These are phyloP conservation scores for Monochamus alternatus DNA, from an alignment of 2,888 invertebrate species.

Conservation along the genomic window DNA sequence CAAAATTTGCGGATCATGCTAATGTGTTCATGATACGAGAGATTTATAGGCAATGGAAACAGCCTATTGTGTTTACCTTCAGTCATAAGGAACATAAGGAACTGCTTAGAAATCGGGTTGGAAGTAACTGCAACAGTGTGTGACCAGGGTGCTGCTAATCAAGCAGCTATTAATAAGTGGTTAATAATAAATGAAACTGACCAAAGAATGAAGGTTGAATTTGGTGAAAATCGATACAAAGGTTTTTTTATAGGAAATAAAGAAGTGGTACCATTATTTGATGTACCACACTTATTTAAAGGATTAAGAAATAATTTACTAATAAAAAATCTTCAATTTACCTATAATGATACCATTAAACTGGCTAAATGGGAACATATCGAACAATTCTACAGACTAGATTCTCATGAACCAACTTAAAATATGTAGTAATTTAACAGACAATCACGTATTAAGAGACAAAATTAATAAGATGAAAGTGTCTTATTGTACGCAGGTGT, in stretches of 20 bases:
- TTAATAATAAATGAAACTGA: conserved; percentile 39
- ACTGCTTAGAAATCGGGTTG: conserved; percentile 48
- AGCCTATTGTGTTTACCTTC: conserved; percentile 51
- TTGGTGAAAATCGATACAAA: conserved; percentile 13
- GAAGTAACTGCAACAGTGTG: conserved; percentile 56
- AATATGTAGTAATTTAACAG: conserved; percentile 41
- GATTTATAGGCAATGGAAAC: conserved; percentile 54
- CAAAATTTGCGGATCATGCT: conserved; percentile 51
- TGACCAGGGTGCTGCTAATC: conserved; percentile 60
- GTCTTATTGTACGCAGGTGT: conserved; percentile 45
- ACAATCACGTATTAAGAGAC: conserved; percentile 36
- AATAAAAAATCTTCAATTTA: conserved; percentile 42
- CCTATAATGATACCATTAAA: conserved; percentile 15
- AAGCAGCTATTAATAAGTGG: conserved; percentile 50
- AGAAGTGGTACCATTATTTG: conserved; percentile 42
- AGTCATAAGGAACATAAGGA: conserved; percentile 45
- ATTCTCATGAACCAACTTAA: conserved; percentile 25
- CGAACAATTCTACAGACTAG: conserved; percentile 35
- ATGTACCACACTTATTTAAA: conserved; percentile 51
- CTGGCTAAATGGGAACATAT: conserved; percentile 48
- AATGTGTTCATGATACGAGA: conserved; percentile 55
- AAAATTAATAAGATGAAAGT: conserved; percentile 47
- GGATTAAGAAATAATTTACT: conserved; percentile 48
- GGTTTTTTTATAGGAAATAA: neutral
- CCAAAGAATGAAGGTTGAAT: neutral